phyloP scores from a whole-genome alignment of 2,113 vertebrate species.

The Lepus americanus region DNA sequence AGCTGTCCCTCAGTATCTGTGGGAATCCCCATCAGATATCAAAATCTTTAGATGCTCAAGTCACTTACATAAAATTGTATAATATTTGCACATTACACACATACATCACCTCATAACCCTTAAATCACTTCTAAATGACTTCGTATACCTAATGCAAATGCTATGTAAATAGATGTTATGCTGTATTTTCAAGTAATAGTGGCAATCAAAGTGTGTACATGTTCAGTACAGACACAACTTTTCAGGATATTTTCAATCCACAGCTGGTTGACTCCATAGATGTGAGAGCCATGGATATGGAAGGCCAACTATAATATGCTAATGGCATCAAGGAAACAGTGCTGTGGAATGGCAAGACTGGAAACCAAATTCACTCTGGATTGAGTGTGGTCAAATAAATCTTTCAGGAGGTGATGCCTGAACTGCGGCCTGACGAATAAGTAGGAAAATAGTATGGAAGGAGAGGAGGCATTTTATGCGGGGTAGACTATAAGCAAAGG shows the following conservation, averaged over 20 bases:
- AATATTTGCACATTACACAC: not conserved
- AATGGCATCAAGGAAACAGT: not conserved
- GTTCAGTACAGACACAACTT: too few species aligned
- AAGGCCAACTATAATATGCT: not conserved
- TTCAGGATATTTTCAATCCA: too few species aligned
- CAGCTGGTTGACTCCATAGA: not conserved
- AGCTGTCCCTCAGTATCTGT: not conserved
- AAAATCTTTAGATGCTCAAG: not conserved
- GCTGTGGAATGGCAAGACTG: not conserved
- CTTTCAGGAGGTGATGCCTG: not conserved
- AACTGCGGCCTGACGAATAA: not conserved
- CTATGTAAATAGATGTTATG: too few species aligned
- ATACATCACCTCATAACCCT: not conserved
- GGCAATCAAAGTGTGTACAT: too few species aligned
- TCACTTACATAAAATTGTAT: not conserved
- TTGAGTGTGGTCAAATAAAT: not conserved
- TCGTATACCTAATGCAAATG: not conserved
- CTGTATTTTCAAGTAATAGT: too few species aligned
- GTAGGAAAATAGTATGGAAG: not conserved
- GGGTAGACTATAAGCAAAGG: not conserved
- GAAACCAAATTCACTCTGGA: not conserved
- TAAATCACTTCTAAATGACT: not conserved
- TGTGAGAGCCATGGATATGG: too few species aligned
- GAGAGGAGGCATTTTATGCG: not conserved
- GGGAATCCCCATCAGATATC: not conserved